These are phyloP conservation scores for Chesias legatella DNA, from an alignment of 2,888 invertebrate species.

Conservation along the genomic window DNA sequence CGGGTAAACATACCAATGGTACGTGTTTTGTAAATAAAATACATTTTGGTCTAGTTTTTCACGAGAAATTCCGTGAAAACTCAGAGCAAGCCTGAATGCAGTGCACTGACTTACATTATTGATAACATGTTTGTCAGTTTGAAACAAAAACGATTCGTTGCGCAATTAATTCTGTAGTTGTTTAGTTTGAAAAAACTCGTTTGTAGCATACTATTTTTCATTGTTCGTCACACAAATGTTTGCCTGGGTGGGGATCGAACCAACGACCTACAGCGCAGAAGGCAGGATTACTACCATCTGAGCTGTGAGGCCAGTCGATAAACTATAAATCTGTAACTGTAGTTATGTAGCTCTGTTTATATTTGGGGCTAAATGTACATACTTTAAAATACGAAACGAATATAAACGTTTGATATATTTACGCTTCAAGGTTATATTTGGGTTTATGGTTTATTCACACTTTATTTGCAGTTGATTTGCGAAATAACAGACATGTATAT, in stretches of 20 bases:
- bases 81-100: no score
- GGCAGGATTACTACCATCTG: no score
- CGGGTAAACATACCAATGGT: conserved; percentile 6
- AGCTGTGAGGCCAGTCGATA: no score
- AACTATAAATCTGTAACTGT: no score
- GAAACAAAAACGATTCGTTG: no score
- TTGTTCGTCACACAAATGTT: no score
- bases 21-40: conserved; percentile 7
- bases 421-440: conserved; percentile 14
- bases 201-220: no score
- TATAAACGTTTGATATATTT: conserved; percentile 15
- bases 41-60: conserved; percentile 2
- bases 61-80: background rate
- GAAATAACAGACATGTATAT: no score
- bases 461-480: conserved; percentile 3
- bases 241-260: no score
- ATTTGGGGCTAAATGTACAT: conserved; percentile 7
- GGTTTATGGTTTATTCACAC: conserved; percentile 5
- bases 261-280: no score
- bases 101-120: no score
- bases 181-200: conserved; percentile 2
- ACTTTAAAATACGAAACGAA: conserved; percentile 15
- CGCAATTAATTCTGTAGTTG: background rate
- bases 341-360: conserved; percentile 1
- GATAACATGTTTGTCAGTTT: no score